Evolutionary conservation across 2,113 vertebrate genomes (phyloP).

Genomic region (Hypocryptadius cinnamomeus): DNA sequence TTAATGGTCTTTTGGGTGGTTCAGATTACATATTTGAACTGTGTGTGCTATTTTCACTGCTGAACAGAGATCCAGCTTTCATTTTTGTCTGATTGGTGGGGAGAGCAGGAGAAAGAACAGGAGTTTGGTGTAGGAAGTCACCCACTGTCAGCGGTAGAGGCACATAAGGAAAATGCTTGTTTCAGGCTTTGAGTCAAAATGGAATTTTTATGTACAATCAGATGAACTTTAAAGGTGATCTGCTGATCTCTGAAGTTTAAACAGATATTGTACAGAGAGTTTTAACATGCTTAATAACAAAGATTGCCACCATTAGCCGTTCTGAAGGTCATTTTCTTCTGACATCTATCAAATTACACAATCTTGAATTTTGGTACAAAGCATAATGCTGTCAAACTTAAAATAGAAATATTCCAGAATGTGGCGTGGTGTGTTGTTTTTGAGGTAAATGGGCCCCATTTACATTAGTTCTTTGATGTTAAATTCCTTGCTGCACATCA

Average conservation of each 20-base stretch:
- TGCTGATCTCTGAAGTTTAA: slow-evolving; percentile 14
- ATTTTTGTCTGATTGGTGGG: neutral
- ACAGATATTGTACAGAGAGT: neutral
- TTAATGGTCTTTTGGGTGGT: slow-evolving; percentile 16
- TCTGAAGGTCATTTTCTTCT: slow-evolving; percentile 50
- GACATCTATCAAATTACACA: slow-evolving; percentile 59
- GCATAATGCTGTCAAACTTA: slow-evolving; percentile 54
- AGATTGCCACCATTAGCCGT: neutral
- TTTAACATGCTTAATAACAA: neutral
- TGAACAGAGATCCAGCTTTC: neutral
- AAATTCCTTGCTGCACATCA: slow-evolving; percentile 75
- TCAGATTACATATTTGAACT: slow-evolving; percentile 12
- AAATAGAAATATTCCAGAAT: slow-evolving; percentile 63
- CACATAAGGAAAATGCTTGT: neutral
- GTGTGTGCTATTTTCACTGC: neutral
- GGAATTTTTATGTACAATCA: neutral
- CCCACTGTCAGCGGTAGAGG: neutral
- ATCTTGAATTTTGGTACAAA: slow-evolving; percentile 53
- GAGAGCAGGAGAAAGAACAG: neutral
- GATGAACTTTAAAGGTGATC: slow-evolving; percentile 25
- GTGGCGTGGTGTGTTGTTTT: slow-evolving; percentile 52
- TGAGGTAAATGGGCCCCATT: slow-evolving; percentile 72
- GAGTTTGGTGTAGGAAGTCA: neutral
- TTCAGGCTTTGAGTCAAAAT: neutral
- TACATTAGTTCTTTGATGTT: slow-evolving; percentile 77